Conservation (phyloP, 2,888 invertebrate species). For the Dioctria linearis region DNA sequence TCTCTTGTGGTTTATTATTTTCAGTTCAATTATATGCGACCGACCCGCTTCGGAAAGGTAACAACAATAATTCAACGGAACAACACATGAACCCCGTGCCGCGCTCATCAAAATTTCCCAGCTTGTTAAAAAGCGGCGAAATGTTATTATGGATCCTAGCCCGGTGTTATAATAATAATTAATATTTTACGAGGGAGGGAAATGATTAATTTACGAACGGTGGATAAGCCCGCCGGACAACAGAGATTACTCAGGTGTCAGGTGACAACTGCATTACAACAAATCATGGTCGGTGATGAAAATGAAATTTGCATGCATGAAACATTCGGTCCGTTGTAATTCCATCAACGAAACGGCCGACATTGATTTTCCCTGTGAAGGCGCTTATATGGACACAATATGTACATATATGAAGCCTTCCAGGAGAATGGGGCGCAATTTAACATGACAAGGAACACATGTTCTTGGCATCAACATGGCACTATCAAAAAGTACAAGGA, state of each 20-base stretch:
- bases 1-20: too few relatives aligned
- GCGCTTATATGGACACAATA: neutral
- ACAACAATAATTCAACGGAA: too few relatives aligned
- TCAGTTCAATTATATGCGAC: too few relatives aligned
- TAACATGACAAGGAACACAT: slow-evolving; percentile 40
- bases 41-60: too few relatives aligned
- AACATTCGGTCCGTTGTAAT: slow-evolving; percentile 24
- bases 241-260: slow-evolving; percentile 16
- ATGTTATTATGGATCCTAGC: neutral
- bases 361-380: slow-evolving; percentile 12
- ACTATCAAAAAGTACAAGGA: slow-evolving; percentile 15
- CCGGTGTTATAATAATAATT: neutral
- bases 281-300: slow-evolving; percentile 29
- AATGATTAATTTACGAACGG: slow-evolving; percentile 15
- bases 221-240: neutral
- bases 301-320: slow-evolving; percentile 27
- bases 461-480: slow-evolving; percentile 24
- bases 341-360: neutral
- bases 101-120: too few relatives aligned
- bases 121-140: neutral
- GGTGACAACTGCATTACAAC: slow-evolving; percentile 39
- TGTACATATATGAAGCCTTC: neutral
- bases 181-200: neutral
- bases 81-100: too few relatives aligned
- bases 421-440: slow-evolving; percentile 4